Evolutionary conservation across 2,888 invertebrate species (phyloP).

Genomic region (Lobophora halterata): DNA sequence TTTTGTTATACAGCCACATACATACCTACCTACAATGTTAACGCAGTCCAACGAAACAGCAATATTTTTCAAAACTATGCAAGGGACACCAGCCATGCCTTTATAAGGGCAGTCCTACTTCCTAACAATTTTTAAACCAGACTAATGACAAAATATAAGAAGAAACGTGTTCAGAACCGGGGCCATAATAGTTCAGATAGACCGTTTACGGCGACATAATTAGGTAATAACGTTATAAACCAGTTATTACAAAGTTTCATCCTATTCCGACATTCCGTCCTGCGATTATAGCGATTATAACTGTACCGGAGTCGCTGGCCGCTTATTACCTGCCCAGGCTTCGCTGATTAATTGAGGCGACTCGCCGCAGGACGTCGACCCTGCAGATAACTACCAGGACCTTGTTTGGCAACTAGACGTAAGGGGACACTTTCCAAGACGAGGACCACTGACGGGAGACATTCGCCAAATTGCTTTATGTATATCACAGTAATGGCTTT

Average conservation of each 20-base stretch:
- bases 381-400: slow-evolving; percentile 39
- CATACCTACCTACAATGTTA: too few relatives aligned
- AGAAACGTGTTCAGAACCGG: slow-evolving; percentile 13
- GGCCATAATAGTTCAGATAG: slow-evolving; percentile 18
- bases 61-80: too few relatives aligned
- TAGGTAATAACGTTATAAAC: slow-evolving; percentile 30
- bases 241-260: slow-evolving; percentile 28
- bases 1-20: too few relatives aligned
- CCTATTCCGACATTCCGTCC: slow-evolving; percentile 26
- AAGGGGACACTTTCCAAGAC: slow-evolving; percentile 46
- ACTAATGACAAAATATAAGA: slow-evolving; percentile 7
- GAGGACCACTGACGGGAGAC: slow-evolving; percentile 39
- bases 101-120: slow-evolving; percentile 8
- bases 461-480: slow-evolving; percentile 46
- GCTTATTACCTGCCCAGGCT: slow-evolving; percentile 37
- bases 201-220: slow-evolving; percentile 26
- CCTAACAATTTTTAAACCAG: slow-evolving; percentile 7
- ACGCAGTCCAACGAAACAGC: too few relatives aligned
- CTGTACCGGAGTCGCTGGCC: slow-evolving; percentile 35
- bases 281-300: slow-evolving; percentile 31
- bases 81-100: background rate
- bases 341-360: slow-evolving; percentile 51
- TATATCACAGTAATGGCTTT: slow-evolving; percentile 26
- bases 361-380: slow-evolving; percentile 48
- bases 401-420: slow-evolving; percentile 44